These are phyloP conservation scores for Troides aeacus DNA, from an alignment of 2,888 invertebrate species.

Conservation along the genomic window DNA sequence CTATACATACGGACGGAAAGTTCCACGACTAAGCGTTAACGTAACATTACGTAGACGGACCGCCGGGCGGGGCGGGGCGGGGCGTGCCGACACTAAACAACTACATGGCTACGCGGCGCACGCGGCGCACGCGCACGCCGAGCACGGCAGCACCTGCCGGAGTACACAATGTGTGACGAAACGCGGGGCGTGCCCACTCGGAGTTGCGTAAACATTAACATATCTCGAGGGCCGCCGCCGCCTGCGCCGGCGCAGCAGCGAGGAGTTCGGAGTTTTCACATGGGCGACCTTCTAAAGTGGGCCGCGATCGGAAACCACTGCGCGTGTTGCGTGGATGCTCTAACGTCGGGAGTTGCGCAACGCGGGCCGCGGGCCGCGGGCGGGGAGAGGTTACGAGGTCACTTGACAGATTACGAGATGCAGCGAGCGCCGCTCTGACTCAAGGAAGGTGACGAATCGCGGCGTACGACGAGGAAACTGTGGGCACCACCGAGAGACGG, in stretches of 20 bases:
- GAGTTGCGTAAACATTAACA: conserved; percentile 42
- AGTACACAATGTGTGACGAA: conserved; percentile 27
- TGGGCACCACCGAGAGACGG: conserved; percentile 40
- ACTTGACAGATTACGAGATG: conserved; percentile 48
- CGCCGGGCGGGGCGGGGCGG: conserved; percentile 2
- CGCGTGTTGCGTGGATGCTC: conserved; percentile 40
- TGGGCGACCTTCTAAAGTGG: conserved; percentile 51
- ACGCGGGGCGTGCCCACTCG: conserved; percentile 26
- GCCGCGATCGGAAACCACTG: conserved; percentile 29
- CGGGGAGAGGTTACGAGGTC: conserved; percentile 52
- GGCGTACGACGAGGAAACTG: conserved; percentile 53
- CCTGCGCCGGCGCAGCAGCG: conserved; percentile 23
- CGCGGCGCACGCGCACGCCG: conserved; percentile 10
- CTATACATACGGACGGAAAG: conserved; percentile 32
- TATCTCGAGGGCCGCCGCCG: conserved; percentile 35
- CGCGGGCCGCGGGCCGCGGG: conserved; percentile 37
- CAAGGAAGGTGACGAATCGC: conserved; percentile 49
- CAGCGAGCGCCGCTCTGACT: conserved; percentile 47
- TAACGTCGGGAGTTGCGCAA: conserved; percentile 42
- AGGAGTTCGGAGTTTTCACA: conserved; percentile 63
- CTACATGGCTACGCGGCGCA: conserved; percentile 26
- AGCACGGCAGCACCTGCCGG: conserved; percentile 21
- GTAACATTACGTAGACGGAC: conserved; percentile 29
- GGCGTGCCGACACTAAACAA: conserved; percentile 20
- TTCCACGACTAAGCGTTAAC: conserved; percentile 18